Percentiles rank a stretch among this genome's conserved stretches.
Conservation (phyloP, 2,113 vertebrate genomes). For the Pituophis catenifer region DNA sequence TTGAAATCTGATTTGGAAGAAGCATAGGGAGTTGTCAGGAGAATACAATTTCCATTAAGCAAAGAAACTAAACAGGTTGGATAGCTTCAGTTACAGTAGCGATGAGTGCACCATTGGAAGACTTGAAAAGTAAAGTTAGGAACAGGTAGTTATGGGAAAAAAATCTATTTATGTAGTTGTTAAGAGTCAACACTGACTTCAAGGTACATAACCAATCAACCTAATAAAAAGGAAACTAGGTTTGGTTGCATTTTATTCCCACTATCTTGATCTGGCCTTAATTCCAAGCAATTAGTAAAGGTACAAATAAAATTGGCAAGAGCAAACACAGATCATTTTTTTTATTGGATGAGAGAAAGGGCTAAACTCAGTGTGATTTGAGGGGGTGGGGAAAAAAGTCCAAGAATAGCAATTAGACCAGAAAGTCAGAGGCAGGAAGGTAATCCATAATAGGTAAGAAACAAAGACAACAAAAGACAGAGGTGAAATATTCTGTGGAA, state of each 20-base stretch:
- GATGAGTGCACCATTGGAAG: not conserved
- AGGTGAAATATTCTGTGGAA: not conserved
- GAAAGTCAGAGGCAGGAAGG: not conserved
- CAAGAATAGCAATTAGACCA: not conserved
- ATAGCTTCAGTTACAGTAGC: not conserved
- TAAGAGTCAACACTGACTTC: not conserved
- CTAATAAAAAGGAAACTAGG: not conserved
- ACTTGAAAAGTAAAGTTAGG: not conserved
- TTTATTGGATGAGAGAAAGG: not conserved
- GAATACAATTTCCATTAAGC: not conserved
- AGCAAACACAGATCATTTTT: not conserved
- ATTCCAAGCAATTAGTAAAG: not conserved
- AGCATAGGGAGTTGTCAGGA: not conserved
- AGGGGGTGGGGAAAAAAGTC: not conserved
- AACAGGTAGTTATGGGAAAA: not conserved
- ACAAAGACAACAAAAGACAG: not conserved
- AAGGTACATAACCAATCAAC: not conserved
- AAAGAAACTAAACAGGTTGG: not conserved
- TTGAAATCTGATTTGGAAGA: not conserved
- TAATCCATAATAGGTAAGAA: not conserved
- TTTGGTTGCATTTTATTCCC: not conserved
- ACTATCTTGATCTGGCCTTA: not conserved
- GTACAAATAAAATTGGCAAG: not conserved
- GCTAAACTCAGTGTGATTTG: not conserved
- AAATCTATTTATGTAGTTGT: not conserved